Evolutionary conservation across 2,888 invertebrate genomes (phyloP).

Genomic region (Acrobasis suavella): DNA sequence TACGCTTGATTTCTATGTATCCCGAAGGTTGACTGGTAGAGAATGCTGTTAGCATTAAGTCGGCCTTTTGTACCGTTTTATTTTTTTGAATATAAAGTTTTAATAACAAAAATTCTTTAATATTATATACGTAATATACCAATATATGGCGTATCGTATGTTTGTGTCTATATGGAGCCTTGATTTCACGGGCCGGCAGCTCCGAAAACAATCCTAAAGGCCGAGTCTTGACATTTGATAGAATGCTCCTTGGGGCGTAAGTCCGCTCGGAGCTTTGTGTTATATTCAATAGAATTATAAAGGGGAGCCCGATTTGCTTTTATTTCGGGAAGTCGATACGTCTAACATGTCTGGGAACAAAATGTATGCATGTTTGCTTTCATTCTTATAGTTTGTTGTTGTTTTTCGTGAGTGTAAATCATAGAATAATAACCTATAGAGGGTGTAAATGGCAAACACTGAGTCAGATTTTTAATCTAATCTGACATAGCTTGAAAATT

Average conservation of each 20-base stretch:
- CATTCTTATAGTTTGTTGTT: neutral
- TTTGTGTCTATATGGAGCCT: slow-evolving; percentile 46
- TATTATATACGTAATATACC: too few species aligned
- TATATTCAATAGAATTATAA: slow-evolving; percentile 35
- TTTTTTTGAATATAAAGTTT: too few species aligned
- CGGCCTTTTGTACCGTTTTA: too few species aligned
- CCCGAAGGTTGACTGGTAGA: too few species aligned
- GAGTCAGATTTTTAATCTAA: too few species aligned
- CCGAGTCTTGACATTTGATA: slow-evolving; percentile 61
- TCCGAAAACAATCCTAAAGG: slow-evolving; percentile 61
- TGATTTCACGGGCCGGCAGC: slow-evolving; percentile 59
- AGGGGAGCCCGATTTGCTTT: slow-evolving; percentile 8
- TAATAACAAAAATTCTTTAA: too few species aligned
- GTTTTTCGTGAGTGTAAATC: too few species aligned
- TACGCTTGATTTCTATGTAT: too few species aligned
- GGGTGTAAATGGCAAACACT: too few species aligned
- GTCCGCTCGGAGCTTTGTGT: slow-evolving; percentile 41
- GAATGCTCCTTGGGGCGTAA: slow-evolving; percentile 54
- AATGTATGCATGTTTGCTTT: neutral
- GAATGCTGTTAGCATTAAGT: too few species aligned
- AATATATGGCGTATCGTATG: slow-evolving; percentile 34
- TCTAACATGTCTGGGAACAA: neutral
- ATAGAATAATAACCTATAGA: too few species aligned
- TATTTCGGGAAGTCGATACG: neutral
- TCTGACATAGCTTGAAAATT: too few species aligned